These are phyloP conservation scores for Leucania comma DNA, from an alignment of 2,888 invertebrate species.

Conservation along the genomic window DNA sequence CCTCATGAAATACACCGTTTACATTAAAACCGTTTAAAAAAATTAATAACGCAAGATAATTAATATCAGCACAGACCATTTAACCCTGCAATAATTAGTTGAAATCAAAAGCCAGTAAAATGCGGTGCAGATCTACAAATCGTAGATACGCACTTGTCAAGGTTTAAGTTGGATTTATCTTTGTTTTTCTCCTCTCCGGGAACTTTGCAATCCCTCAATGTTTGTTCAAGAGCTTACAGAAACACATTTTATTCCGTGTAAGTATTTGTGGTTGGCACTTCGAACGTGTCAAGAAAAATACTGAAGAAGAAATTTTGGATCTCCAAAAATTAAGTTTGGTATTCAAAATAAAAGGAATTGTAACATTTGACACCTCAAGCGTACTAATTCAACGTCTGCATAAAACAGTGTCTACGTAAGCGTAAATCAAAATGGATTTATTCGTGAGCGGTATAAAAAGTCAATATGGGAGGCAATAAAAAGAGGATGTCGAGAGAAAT, in stretches of 20 bases:
- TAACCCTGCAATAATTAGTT: slow-evolving; percentile 73
- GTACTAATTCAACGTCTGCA: slow-evolving; percentile 86
- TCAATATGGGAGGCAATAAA: slow-evolving; percentile 90
- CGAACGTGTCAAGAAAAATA: slow-evolving; percentile 36
- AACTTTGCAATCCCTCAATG: slow-evolving; percentile 85
- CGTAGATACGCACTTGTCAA: slow-evolving; percentile 73
- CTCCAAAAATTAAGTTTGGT: slow-evolving; percentile 22
- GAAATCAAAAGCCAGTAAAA: slow-evolving; percentile 72
- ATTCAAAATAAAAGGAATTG: slow-evolving; percentile 59
- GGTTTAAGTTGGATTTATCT: slow-evolving; percentile 86
- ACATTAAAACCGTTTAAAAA: background rate
- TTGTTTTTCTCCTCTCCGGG: slow-evolving; percentile 82
- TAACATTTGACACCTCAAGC: slow-evolving; percentile 81
- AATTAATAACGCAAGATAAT: background rate
- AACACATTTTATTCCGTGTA: slow-evolving; percentile 70
- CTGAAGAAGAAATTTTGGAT: background rate
- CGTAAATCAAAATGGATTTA: slow-evolving; percentile 91
- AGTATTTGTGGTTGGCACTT: slow-evolving; percentile 65
- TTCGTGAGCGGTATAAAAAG: slow-evolving; percentile 89
- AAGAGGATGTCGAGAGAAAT: slow-evolving; percentile 87
- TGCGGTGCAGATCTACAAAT: slow-evolving; percentile 72
- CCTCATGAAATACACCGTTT: too few relatives aligned
- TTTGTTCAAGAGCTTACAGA: slow-evolving; percentile 84
- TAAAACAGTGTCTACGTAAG: slow-evolving; percentile 82
- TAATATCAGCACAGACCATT: slow-evolving; percentile 64